Percentiles rank a stretch among this genome's conserved stretches.
phyloP scores from a whole-genome alignment of 2,113 vertebrate genomes.

The Scartelaos histophorus region DNA sequence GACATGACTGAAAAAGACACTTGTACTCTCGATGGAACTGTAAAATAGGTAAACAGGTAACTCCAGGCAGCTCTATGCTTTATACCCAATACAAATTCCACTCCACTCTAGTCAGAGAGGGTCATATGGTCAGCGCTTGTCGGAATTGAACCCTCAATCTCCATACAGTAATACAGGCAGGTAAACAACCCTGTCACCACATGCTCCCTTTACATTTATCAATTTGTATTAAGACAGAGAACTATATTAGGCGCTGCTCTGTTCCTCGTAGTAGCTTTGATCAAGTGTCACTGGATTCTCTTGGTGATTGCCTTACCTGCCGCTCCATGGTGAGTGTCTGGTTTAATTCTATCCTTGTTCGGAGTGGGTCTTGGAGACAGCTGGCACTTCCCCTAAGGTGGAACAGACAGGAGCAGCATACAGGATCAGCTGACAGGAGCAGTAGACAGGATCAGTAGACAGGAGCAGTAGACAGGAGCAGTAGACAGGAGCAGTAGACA shows the following conservation, averaged over 20 bases:
- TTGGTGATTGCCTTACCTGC: conserved; percentile 67
- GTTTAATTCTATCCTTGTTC: conserved; percentile 42
- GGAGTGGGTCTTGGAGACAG: conserved; percentile 39
- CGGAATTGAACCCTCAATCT: neutral
- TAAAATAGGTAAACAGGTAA: neutral
- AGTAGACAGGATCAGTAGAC: conserved; percentile 46
- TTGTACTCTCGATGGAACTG: neutral
- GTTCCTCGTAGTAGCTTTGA: neutral
- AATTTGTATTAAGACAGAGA: neutral
- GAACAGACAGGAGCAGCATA: conserved; percentile 53
- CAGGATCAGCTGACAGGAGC: conserved; percentile 49
- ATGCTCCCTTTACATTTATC: neutral
- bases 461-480: conserved; percentile 46
- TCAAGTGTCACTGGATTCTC: conserved; percentile 9
- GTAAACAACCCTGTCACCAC: neutral
- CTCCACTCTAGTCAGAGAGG: neutral
- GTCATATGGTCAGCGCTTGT: neutral
- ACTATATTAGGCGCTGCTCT: neutral
- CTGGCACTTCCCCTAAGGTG: conserved; percentile 58
- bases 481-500: conserved; percentile 47
- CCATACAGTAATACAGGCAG: neutral
- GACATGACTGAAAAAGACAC: no score
- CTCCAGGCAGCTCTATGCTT: neutral
- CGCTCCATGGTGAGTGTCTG: conserved; percentile 62
- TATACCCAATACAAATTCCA: neutral